A percentile compares a stretch with the other conserved stretches of the same genome.
Evolutionary conservation across 2,797 vertebrate species (phyloP).

Genomic region (Leptoclinus maculatus): DNA sequence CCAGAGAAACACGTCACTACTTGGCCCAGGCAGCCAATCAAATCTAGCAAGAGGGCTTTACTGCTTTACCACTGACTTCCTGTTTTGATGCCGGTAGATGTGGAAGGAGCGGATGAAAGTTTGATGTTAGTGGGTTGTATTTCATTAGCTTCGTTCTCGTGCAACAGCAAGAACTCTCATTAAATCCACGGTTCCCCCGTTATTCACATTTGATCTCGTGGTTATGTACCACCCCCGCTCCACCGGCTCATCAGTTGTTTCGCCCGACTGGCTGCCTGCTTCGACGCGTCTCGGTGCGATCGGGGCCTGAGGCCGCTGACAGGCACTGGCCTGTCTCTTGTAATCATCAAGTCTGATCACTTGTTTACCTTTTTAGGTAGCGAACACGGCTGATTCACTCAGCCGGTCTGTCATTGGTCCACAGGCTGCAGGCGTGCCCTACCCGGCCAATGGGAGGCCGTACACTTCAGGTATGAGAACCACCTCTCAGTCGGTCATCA

Average conservation of each 20-base stretch:
- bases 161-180: background rate
- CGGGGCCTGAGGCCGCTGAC: background rate
- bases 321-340: background rate
- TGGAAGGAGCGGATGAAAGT: background rate
- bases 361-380: background rate
- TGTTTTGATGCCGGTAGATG: background rate
- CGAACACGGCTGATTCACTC: background rate
- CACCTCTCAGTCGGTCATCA: conserved; percentile 91
- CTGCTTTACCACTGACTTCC: background rate
- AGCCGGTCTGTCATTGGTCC: conserved; percentile 26
- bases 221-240: too few species aligned
- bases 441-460: conserved; percentile 93
- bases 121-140: too few species aligned
- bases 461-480: conserved; percentile 91
- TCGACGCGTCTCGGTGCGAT: too few species aligned
- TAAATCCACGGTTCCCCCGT: background rate
- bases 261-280: too few species aligned
- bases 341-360: background rate
- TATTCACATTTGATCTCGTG: too few species aligned
- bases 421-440: conserved; percentile 88
- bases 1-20: too few species aligned
- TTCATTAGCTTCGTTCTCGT: too few species aligned
- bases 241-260: too few species aligned
- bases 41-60: background rate
- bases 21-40: background rate